Percentiles rank a stretch among this genome's conserved stretches.
phyloP scores from a whole-genome alignment of 2,797 vertebrate species.

The Characodon lateralis region DNA sequence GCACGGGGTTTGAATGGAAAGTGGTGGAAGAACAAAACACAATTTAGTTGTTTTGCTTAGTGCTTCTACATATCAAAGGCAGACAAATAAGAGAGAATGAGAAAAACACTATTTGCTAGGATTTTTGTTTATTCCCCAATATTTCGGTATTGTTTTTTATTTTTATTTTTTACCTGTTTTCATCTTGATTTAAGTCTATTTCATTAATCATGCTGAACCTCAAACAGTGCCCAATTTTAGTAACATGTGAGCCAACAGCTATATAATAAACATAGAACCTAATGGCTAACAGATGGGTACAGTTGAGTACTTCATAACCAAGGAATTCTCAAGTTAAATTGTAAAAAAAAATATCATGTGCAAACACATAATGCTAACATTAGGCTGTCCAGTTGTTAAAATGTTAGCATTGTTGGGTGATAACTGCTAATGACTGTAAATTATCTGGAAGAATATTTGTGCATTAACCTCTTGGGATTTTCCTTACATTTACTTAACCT shows the following conservation, averaged over 20 bases:
- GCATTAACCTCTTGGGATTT: not conserved
- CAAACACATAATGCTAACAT: too few relatives aligned
- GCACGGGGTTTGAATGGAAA: not conserved
- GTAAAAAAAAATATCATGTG: too few relatives aligned
- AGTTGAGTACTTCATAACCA: too few relatives aligned
- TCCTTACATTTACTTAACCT: not conserved
- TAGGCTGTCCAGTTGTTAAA: too few relatives aligned
- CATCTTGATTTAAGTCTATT: not conserved
- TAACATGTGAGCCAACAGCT: not conserved
- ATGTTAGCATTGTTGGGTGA: too few relatives aligned
- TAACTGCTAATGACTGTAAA: too few relatives aligned
- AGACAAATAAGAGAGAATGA: not conserved
- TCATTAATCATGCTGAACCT: too few relatives aligned
- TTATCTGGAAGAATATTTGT: too few relatives aligned
- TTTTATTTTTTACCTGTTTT: not conserved
- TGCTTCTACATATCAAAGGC: not conserved
- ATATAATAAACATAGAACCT: too few relatives aligned
- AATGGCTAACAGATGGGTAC: too few relatives aligned
- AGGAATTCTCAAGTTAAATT: too few relatives aligned
- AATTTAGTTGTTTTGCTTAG: not conserved
- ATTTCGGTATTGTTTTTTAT: not conserved
- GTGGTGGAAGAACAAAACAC: not conserved
- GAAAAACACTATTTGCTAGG: not conserved
- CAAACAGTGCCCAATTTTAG: not conserved
- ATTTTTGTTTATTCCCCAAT: not conserved